phyloP scores from a whole-genome alignment of 1,140 invertebrate genomes.

The Ditylenchus dipsaci region DNA sequence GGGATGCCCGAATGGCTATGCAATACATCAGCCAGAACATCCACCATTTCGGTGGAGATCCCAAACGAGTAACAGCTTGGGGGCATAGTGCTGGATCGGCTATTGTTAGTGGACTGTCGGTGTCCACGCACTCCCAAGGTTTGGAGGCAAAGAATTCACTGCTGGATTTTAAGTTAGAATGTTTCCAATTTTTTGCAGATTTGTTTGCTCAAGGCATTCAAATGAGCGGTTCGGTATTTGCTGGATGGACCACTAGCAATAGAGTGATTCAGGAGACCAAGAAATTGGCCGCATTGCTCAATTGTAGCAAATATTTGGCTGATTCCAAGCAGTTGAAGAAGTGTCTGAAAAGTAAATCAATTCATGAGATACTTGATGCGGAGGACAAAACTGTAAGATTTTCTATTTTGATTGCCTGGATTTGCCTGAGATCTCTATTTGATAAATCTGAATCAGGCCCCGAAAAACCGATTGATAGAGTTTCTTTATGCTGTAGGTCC shows the following conservation, averaged over 20 bases:
- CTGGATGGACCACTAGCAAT: constrained; percentile 18
- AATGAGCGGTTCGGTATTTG: constrained; percentile 31
- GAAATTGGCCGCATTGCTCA: constrained; percentile 20
- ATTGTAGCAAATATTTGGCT: constrained; percentile 9
- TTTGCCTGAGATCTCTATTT: too few species aligned
- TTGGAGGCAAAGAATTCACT: background rate
- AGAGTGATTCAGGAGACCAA: constrained; percentile 12
- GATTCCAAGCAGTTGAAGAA: constrained; percentile 14
- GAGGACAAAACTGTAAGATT: constrained; percentile 33
- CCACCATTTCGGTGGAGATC: constrained; percentile 64
- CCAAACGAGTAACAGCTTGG: constrained; percentile 67
- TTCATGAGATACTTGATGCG: constrained; percentile 29
- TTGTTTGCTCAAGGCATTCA: constrained; percentile 30
- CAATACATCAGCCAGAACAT: constrained; percentile 50
- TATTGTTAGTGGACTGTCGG: constrained; percentile 38
- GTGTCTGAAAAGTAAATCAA: constrained; percentile 23
- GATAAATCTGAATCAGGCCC: too few species aligned
- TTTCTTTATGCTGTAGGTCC: too few species aligned
- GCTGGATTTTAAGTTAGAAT: background rate
- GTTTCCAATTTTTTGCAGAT: constrained; percentile 18
- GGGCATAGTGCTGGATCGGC: constrained; percentile 70
- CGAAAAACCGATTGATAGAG: background rate
- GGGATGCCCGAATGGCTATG: constrained; percentile 31
- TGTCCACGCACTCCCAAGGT: constrained; percentile 44
- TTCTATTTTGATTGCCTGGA: too few species aligned